These are phyloP conservation scores for Acomys russatus DNA, from an alignment of 2,797 vertebrate species.

Conservation along the genomic window DNA sequence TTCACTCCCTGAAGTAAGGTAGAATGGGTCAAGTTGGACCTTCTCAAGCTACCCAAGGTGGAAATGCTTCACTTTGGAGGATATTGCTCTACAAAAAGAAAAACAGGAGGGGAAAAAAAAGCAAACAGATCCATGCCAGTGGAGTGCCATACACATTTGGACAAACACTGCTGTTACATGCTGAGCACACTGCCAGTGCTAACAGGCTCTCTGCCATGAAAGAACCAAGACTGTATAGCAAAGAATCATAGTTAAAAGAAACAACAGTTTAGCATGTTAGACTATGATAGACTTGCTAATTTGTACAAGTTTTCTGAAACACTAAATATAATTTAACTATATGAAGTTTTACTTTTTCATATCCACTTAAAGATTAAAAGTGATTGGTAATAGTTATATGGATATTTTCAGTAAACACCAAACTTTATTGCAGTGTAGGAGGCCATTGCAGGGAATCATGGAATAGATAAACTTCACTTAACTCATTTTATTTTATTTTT, in stretches of 20 bases:
- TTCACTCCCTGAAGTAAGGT: neutral
- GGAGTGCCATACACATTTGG: neutral
- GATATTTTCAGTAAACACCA: slow-evolving; percentile 6
- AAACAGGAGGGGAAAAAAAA: no score
- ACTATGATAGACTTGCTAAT: neutral
- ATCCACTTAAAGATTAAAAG: neutral
- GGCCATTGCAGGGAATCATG: neutral
- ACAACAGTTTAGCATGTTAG: neutral
- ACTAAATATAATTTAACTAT: neutral
- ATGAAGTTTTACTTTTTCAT: neutral
- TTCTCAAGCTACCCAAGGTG: neutral
- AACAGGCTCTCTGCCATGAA: neutral
- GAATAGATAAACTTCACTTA: neutral
- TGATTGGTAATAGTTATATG: neutral
- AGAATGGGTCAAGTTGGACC: neutral
- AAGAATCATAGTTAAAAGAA: neutral
- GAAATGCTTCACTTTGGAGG: neutral
- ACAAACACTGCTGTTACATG: neutral
- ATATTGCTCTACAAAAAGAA: neutral
- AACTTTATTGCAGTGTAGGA: neutral
- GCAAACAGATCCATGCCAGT: no score
- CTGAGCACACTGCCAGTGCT: neutral
- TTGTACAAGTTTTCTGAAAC: neutral
- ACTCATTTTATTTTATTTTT: neutral
- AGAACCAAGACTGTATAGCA: neutral